phyloP scores from a whole-genome alignment of 2,797 vertebrate genomes.

The Bufotes viridis region DNA sequence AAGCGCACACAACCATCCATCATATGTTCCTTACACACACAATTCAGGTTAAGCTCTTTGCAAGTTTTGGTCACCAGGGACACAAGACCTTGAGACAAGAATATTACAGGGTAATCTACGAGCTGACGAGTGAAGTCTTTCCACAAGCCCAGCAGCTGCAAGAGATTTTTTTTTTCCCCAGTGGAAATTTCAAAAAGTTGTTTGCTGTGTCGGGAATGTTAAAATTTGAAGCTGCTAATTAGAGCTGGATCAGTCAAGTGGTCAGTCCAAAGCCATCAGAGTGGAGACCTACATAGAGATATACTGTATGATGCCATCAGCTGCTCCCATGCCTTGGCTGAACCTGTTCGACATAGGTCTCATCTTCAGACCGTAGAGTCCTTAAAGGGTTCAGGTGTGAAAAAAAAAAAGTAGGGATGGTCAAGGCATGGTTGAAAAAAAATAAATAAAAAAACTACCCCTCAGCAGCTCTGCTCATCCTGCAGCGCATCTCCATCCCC shows the following conservation, averaged over 20 bases:
- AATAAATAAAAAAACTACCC: too few species aligned
- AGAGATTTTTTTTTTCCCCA: neutral
- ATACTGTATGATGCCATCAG: conserved; percentile 57
- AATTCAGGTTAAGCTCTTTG: conserved; percentile 26
- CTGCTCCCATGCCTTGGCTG: neutral
- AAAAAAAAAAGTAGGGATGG: too few species aligned
- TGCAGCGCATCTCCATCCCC: too few species aligned
- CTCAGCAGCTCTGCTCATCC: too few species aligned
- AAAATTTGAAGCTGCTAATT: conserved; percentile 57
- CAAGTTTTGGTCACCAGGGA: conserved; percentile 1
- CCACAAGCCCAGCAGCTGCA: conserved; percentile 58
- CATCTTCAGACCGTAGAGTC: too few species aligned
- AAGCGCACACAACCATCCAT: conserved; percentile 1
- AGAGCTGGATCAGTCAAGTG: conserved; percentile 67
- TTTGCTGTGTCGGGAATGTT: conserved; percentile 69
- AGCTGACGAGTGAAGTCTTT: conserved; percentile 62
- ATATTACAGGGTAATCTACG: conserved; percentile 55
- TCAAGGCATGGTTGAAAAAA: too few species aligned
- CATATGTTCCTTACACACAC: conserved; percentile 13
- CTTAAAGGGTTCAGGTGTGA: too few species aligned
- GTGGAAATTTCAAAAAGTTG: conserved; percentile 58
- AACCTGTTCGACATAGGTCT: too few species aligned
- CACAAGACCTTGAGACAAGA: conserved; percentile 43
- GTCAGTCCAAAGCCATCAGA: conserved; percentile 66
- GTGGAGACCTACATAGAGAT: conserved; percentile 59